Evolutionary conservation across 2,888 invertebrate genomes (phyloP), one percentile per base, ranked within the genome.

Genomic region (Lepidonotus clava): DNA sequence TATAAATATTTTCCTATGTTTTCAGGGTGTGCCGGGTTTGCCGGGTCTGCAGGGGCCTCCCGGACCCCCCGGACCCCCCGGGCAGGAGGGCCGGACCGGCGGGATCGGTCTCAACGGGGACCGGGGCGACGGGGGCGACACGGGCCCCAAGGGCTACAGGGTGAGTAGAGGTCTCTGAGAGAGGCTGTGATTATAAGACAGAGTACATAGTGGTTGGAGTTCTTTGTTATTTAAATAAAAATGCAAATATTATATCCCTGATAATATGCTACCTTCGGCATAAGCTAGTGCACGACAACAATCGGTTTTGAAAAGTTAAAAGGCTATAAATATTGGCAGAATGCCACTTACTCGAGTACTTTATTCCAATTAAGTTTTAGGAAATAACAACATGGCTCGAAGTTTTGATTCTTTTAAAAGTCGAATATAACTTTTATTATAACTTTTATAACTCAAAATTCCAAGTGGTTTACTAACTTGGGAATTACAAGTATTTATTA

Each of bases 81-180:
- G 86, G 34, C 83, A 83, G 18, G 86, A 88, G 41, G 88, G 88
- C 36, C 77, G 66, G 21, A 66, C 80, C 14, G 87, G 88, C 8
- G 46, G 87, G 53, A 66, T 88, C 88, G 91, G 91, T 66, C 36
- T 84, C 14, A 32, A 38, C 34, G 91, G 91, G 40, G 86, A 51
- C n/a, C 85, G 28, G 88, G 91, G 89, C 36, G 77, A 84, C 21
- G 2, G 46, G 5, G 89, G 89, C 32, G 83, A 76, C 21, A 56
- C 83, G 85, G 86, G 90, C 77, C 84, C 88, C 77, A 94, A 94
- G 89, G 95, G 95, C 76, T 91, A 91, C 4, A 91, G 92, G 91
- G 95, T 95, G 91, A 92, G 93, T 91, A 83, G 1, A 32, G 32
- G 18, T 18, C 8, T 46, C 18, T 46, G 46, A 46, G 18, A 46